A percentile compares a stretch with the other conserved stretches of the same genome.
Evolutionary conservation across 2,888 invertebrate species (phyloP).

Genomic region (Cistogaster globosa): DNA sequence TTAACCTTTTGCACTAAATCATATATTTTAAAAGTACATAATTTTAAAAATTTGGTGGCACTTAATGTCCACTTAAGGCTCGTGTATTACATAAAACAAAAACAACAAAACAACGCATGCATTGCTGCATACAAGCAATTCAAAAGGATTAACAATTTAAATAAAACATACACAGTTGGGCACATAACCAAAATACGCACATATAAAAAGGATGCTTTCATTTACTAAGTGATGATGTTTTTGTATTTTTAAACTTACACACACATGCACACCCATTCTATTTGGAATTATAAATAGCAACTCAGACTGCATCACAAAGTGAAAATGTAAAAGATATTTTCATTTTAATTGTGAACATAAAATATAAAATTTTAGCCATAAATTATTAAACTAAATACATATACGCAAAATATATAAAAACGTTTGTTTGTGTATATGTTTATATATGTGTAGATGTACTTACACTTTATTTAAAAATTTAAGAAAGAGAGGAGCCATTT

Average conservation of each 20-base stretch:
- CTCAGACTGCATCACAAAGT: neutral
- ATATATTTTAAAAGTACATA: too few species aligned
- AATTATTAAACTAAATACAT: conserved; percentile 55
- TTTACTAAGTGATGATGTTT: conserved; percentile 24
- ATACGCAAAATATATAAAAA: conserved; percentile 35
- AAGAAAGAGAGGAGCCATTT: conserved; percentile 31
- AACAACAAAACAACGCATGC: conserved; percentile 40
- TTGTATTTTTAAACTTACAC: neutral
- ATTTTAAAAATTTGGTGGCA: neutral
- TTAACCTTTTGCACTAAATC: too few species aligned
- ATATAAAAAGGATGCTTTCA: conserved; percentile 22
- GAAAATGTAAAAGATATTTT: conserved; percentile 54
- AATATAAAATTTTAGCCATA: conserved; percentile 65
- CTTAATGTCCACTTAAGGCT: conserved; percentile 49
- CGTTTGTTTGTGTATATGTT: conserved; percentile 7
- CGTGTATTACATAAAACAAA: conserved; percentile 25
- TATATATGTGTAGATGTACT: conserved; percentile 2
- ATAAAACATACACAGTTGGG: conserved; percentile 22
- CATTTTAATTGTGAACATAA: conserved; percentile 69
- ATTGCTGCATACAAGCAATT: conserved; percentile 58
- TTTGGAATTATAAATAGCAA: neutral
- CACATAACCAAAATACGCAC: neutral
- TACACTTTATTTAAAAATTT: neutral
- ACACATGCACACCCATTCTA: too few species aligned
- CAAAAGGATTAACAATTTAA: conserved; percentile 60